phyloP scores from a whole-genome alignment of 1,140 invertebrate species.

The Dryas iulia region DNA sequence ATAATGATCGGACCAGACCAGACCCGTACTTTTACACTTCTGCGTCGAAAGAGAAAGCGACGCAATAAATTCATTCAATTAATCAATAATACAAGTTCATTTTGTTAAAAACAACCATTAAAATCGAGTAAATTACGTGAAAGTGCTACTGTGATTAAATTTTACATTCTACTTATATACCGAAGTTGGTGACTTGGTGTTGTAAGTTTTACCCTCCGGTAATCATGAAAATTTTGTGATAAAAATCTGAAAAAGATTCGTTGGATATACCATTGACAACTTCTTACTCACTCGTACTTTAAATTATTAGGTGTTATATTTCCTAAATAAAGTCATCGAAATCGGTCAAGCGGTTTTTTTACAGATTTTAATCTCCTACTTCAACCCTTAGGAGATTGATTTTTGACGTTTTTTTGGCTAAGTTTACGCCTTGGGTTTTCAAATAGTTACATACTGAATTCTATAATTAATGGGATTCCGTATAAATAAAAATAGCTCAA shows the following conservation, averaged over 20 bases:
- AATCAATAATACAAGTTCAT: conserved; percentile 26
- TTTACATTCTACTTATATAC: not conserved
- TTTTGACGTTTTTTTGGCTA: no score
- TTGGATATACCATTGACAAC: not conserved
- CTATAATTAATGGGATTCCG: no score
- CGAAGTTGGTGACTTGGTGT: not conserved
- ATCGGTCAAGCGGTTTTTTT: no score
- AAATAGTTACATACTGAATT: no score
- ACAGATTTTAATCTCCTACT: no score
- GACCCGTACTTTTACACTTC: conserved; percentile 15
- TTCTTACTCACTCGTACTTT: no score
- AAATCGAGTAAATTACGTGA: conserved; percentile 12
- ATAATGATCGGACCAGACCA: not conserved
- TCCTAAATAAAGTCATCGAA: no score
- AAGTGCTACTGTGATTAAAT: conserved; percentile 16
- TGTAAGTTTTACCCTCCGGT: not conserved
- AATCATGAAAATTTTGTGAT: not conserved
- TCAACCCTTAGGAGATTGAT: no score
- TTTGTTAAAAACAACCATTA: conserved; percentile 23
- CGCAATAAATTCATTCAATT: conserved; percentile 28
- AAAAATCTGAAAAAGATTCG: not conserved
- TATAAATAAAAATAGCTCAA: no score
- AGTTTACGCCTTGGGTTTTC: no score
- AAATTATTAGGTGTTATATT: no score
- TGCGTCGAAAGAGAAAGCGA: conserved; percentile 21